These are phyloP conservation scores for Phymatocera aterrima DNA, from an alignment of 2,888 invertebrate species.

Conservation along the genomic window DNA sequence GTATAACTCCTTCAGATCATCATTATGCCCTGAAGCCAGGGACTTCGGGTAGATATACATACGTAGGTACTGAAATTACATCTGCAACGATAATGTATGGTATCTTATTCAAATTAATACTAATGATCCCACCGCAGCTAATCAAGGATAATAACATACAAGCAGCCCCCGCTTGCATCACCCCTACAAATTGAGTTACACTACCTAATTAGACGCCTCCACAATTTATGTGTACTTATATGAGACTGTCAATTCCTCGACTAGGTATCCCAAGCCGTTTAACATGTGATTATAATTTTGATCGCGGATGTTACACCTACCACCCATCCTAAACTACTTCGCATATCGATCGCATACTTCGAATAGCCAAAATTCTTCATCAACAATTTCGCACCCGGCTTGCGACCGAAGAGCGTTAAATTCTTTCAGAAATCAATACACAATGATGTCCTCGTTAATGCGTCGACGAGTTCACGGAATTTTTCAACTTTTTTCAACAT, in stretches of 20 bases:
- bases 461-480: too few relatives aligned
- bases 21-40: too few relatives aligned
- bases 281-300: not conserved
- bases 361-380: not conserved
- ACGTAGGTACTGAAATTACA: not conserved
- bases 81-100: not conserved
- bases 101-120: constrained; percentile 19
- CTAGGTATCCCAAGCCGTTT: not conserved
- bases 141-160: not conserved
- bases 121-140: not conserved
- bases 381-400: not conserved
- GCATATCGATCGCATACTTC: constrained; percentile 13
- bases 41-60: too few relatives aligned
- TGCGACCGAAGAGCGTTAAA: not conserved
- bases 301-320: not conserved
- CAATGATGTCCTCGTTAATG: too few relatives aligned
- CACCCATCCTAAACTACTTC: not conserved
- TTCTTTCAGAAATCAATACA: not conserved
- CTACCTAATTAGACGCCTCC: constrained; percentile 6
- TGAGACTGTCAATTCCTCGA: not conserved
- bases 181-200: not conserved
- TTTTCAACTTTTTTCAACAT: too few relatives aligned
- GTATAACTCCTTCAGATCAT: too few relatives aligned
- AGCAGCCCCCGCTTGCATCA: too few relatives aligned
- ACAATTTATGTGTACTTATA: not conserved